phyloP scores from a whole-genome alignment of 2,797 vertebrate genomes.

The Podarcis siculus region DNA sequence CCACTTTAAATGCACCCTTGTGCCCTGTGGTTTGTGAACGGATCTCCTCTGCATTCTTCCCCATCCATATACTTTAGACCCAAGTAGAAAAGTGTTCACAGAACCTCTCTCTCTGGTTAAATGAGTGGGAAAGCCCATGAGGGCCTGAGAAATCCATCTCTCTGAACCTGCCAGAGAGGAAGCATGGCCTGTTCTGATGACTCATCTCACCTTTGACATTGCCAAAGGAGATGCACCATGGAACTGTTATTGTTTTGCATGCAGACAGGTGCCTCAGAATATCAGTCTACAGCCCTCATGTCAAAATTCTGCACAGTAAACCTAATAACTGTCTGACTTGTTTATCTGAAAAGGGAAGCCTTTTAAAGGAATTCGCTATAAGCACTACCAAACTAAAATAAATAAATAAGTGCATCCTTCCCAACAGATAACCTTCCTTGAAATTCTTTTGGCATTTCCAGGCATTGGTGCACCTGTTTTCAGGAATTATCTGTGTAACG shows the following conservation, averaged over 20 bases:
- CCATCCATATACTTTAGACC: neutral
- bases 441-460: conserved; percentile 72
- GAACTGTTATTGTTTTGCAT: neutral
- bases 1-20: neutral
- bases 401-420: conserved; percentile 9
- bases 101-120: neutral
- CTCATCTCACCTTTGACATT: neutral
- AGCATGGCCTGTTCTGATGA: neutral
- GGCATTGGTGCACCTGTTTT: conserved; percentile 65
- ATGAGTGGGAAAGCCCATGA: neutral
- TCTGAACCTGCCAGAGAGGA: neutral
- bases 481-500: conserved; percentile 63
- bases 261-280: neutral
- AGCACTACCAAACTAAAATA: neutral
- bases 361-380: conserved; percentile 2
- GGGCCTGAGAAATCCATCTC: neutral
- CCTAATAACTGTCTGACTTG: conserved; percentile 22
- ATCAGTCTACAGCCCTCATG: conserved; percentile 10
- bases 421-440: conserved; percentile 66
- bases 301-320: conserved; percentile 25
- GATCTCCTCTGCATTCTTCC: neutral
- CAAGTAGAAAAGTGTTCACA: neutral
- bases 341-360: conserved; percentile 17
- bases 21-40: neutral
- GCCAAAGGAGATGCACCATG: neutral